Evolutionary conservation across 1,140 invertebrate species (phyloP), one percentile per base, ranked within the genome.

Genomic region (Nasonia longicornis): DNA sequence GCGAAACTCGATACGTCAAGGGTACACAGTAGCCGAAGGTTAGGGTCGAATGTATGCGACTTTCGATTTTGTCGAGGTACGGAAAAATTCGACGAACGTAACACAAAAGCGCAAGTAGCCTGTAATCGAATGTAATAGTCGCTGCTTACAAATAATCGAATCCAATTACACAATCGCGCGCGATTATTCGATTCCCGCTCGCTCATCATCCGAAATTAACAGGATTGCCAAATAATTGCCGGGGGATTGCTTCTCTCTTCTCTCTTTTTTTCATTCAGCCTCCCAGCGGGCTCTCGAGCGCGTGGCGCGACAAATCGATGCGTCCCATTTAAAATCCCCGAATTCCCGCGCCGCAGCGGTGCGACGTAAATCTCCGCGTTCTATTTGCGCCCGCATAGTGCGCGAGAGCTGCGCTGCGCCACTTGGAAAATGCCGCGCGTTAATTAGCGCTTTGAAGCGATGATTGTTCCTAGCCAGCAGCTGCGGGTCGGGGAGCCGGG

Each of bases 401-500:
- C 74, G 84, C 64, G 83, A 69, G 83, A 84, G 82, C 82, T 83
- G 83, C 82, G 85, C 85, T 83, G 83, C 82, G 85, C 85, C 86
- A 86, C 86, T 88, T 85, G 86, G 84, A 86, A 86, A 87, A 87
- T 77, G 75, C 38, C 11, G 63, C 63, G 64, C 86, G 26, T 2
- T 88, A 86, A 87, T 88, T 88, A 88, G 85, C 83, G 85, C 85
- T 88, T 87, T 86, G 86, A 86, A 84, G 86, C 86, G 85, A 84
- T 84, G 82, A 83, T 85, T 77, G 69, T 80, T 73, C 66, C 48
- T 79, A 38, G 79, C 31, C 69, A 64, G 42, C 73, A 31, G 48
- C 81, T 82, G 79, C 83, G 79, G 81, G 79, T 76, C 4, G 79
- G 70, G 11, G 20, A 70, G 31, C 70, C 14, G 64, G 31, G 64